Percentiles rank a stretch among this genome's conserved stretches.
phyloP scores from a whole-genome alignment of 2,888 invertebrate species.

The Odontomyia ornata region DNA sequence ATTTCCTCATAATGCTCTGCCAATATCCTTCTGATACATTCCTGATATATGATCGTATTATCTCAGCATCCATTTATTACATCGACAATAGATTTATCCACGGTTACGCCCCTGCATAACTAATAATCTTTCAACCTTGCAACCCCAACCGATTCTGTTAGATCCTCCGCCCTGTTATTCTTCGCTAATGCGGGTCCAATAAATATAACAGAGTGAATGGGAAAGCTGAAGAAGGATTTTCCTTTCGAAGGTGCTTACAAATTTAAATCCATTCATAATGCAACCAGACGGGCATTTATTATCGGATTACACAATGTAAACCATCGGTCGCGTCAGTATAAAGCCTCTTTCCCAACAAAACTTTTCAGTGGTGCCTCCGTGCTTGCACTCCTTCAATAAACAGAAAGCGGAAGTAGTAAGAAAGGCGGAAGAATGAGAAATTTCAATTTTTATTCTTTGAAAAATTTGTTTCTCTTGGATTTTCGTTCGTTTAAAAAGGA shows the following conservation, averaged over 20 bases:
- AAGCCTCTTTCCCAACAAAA: conserved; percentile 19
- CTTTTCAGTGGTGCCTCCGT: not conserved
- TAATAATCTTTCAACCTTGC: conserved; percentile 39
- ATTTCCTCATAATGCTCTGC: conserved; percentile 37
- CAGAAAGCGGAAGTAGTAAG: not conserved
- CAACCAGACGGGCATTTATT: conserved; percentile 42
- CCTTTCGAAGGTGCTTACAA: conserved; percentile 39
- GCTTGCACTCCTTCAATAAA: not conserved
- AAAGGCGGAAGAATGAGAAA: not conserved
- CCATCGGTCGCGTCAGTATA: conserved; percentile 24
- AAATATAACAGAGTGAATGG: not conserved
- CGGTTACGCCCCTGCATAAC: conserved; percentile 41
- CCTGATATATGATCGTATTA: conserved; percentile 42
- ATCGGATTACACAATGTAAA: conserved; percentile 43
- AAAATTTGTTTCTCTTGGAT: not conserved
- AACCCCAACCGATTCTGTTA: not conserved
- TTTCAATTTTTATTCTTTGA: conserved; percentile 23
- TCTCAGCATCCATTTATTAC: conserved; percentile 42
- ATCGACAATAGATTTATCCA: conserved; percentile 43
- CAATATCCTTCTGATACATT: conserved; percentile 39
- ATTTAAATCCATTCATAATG: conserved; percentile 45
- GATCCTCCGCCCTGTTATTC: not conserved
- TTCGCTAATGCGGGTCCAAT: not conserved
- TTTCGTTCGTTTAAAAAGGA: not conserved
- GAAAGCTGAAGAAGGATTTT: conserved; percentile 3